Evolutionary conservation across 2,888 invertebrate species (phyloP).

Genomic region (Arge pagana): DNA sequence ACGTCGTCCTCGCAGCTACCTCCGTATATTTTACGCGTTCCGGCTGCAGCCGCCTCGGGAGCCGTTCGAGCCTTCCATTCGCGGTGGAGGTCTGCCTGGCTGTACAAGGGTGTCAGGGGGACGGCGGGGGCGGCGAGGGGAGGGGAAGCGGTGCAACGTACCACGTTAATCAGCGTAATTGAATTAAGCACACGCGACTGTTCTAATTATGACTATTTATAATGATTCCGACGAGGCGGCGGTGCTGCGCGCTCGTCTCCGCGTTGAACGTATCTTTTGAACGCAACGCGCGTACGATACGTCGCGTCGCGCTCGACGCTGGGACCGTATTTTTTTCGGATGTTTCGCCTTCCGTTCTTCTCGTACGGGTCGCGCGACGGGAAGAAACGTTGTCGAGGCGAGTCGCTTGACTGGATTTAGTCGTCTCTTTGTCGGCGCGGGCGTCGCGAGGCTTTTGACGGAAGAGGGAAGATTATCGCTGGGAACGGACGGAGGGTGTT

Average conservation of each 20-base stretch:
- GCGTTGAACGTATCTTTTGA: slow-evolving; percentile 16
- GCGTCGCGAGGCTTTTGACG: not conserved
- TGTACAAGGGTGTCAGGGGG: slow-evolving; percentile 21
- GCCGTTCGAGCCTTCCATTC: slow-evolving; percentile 17
- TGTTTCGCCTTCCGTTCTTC: slow-evolving; percentile 10
- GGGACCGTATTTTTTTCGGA: slow-evolving; percentile 25
- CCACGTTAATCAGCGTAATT: slow-evolving; percentile 58
- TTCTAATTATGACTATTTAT: slow-evolving; percentile 59
- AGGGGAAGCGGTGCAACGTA: slow-evolving; percentile 30
- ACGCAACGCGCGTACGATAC: slow-evolving; percentile 3
- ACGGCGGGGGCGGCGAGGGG: slow-evolving; percentile 18
- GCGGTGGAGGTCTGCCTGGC: slow-evolving; percentile 10
- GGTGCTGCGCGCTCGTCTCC: slow-evolving; percentile 12
- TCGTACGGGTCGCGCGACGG: slow-evolving; percentile 19
- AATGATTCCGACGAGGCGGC: slow-evolving; percentile 47
- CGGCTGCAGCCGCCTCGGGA: slow-evolving; percentile 25
- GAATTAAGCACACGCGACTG: slow-evolving; percentile 56
- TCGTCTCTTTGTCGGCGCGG: too few species aligned
- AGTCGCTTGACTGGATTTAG: too few species aligned
- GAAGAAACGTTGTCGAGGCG: slow-evolving; percentile 42
- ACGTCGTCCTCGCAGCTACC: slow-evolving; percentile 17
- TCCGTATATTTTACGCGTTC: slow-evolving; percentile 47
- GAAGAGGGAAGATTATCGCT: not conserved
- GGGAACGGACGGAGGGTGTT: not conserved
- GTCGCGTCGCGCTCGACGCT: not conserved